Base-by-base conservation (phyloP, 2,113 vertebrate genomes). In the Etheostoma spectabile region DNA sequence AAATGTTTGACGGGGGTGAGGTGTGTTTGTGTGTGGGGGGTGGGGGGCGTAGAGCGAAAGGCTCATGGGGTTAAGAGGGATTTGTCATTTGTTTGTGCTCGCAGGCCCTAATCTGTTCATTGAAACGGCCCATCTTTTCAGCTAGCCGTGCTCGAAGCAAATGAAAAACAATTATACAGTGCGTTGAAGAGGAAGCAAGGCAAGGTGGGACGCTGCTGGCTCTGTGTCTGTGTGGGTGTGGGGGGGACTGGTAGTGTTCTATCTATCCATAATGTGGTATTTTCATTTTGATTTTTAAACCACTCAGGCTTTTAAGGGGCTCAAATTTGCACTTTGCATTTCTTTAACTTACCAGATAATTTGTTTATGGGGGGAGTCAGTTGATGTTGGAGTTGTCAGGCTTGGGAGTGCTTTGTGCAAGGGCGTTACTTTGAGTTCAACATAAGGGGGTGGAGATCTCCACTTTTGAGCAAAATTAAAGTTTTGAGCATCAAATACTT, bases 71-170 rank as follows among this genome's bases (percentile, higher is more conserved):
- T 99, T 99, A 99, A 97, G 95, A 95, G 96, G 94, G 96, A 98
- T 99, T 97, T 99, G 97, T 97, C 96, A 98, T 96, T 90, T 96
- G 96, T 96, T 96, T 96, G 96, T 96, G 96, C 95, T 97, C 95
- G 95, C 96, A 95, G 94, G 95, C 96, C 94, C 92, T 99, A 97
- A 98, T 99, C 97, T 98, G 96, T 96, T 96, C 97, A 96, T 93
- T 96, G 93, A 96, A 97, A 95, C 96, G 93, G 93, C 93, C 92
- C 89, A 93, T 96, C 96, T 97, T 96, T 96, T 95, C 95, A 95
- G 96, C 95, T 93, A 95, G 95, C 95, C 93, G 90, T 93, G 95
- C 94, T 96, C 94, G 33, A 95, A 96, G 96, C 95, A 95, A 96
- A 97, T 96, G 91, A 95, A 96, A 97, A 96, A 94, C 94, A 93